Percentiles rank a stretch among this genome's conserved stretches.
These are phyloP conservation scores for Tauraco hartlaubi DNA, from an alignment of 2,797 vertebrate genomes.

Conservation along the genomic window DNA sequence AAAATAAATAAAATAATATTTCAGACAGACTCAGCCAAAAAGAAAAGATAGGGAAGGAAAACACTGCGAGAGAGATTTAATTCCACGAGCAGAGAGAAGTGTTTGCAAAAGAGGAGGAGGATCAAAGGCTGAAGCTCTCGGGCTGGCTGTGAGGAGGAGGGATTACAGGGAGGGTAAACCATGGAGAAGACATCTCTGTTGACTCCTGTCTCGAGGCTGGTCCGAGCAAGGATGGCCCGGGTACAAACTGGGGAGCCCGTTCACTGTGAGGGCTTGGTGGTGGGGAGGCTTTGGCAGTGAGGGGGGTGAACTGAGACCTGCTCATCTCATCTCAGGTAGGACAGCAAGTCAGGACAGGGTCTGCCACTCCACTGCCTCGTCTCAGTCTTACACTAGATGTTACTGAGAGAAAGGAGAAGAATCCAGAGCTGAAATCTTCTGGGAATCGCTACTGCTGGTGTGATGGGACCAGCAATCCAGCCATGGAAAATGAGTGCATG, in stretches of 20 bases:
- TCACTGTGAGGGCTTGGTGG: fast-evolving
- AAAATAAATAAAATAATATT: background rate
- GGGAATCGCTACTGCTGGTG: background rate
- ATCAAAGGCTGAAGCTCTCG: background rate
- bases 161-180: background rate
- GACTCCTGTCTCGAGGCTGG: background rate
- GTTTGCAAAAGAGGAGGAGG: slow-evolving; percentile 50
- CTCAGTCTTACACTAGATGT: background rate
- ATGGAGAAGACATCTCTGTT: slow-evolving; percentile 18
- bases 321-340: background rate
- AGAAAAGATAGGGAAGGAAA: slow-evolving; percentile 72
- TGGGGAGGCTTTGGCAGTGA: background rate
- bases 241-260: background rate
- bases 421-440: background rate
- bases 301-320: background rate
- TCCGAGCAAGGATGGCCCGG: background rate
- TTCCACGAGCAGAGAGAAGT: slow-evolving; percentile 51
- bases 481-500: fast-evolving
- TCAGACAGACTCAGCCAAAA: slow-evolving; percentile 68
- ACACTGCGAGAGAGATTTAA: slow-evolving; percentile 64
- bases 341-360: fast-evolving
- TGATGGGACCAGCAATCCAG: background rate
- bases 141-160: background rate
- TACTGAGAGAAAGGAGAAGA: background rate
- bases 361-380: background rate